Conservation (phyloP, 2,888 invertebrate species). For the Epinotia ramella region DNA sequence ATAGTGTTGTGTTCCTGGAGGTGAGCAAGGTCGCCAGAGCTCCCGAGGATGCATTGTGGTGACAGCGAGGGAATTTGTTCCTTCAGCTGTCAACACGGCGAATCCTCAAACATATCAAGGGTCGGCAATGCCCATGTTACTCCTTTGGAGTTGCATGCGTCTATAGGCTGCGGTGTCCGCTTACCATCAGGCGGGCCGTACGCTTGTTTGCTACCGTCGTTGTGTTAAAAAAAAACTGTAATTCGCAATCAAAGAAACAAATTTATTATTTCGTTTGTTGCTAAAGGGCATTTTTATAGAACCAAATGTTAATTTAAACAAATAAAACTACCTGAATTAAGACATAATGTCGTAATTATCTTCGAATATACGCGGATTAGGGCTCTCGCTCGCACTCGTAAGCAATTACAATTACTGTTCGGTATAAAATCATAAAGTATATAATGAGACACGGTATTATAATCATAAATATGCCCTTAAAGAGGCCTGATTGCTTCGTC, state of each 20-base stretch:
- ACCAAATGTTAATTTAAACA: constrained; percentile 17
- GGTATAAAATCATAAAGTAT: constrained; percentile 82
- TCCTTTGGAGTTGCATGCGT: too few species aligned
- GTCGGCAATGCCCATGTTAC: too few species aligned
- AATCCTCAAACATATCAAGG: too few species aligned
- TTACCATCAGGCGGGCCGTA: too few species aligned
- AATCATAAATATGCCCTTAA: constrained; percentile 84
- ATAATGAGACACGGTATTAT: constrained; percentile 83
- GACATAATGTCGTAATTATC: constrained; percentile 40
- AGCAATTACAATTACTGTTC: constrained; percentile 76
- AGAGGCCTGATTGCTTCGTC: constrained; percentile 83
- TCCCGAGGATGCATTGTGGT: too few species aligned
- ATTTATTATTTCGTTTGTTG: constrained; percentile 8
- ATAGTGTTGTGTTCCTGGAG: too few species aligned
- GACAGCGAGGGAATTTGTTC: too few species aligned
- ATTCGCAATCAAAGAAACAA: constrained; percentile 18
- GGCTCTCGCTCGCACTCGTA: constrained; percentile 58
- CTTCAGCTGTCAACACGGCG: too few species aligned
- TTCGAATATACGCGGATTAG: constrained; percentile 45
- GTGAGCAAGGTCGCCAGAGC: too few species aligned
- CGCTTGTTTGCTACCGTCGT: too few species aligned
- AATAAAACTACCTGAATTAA: constrained; percentile 31
- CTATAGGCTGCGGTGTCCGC: too few species aligned
- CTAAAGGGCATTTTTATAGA: constrained; percentile 13
- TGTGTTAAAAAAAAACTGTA: neutral